Base-by-base conservation (phyloP, 2,797 vertebrate genomes). In the Aphelocoma californica region DNA sequence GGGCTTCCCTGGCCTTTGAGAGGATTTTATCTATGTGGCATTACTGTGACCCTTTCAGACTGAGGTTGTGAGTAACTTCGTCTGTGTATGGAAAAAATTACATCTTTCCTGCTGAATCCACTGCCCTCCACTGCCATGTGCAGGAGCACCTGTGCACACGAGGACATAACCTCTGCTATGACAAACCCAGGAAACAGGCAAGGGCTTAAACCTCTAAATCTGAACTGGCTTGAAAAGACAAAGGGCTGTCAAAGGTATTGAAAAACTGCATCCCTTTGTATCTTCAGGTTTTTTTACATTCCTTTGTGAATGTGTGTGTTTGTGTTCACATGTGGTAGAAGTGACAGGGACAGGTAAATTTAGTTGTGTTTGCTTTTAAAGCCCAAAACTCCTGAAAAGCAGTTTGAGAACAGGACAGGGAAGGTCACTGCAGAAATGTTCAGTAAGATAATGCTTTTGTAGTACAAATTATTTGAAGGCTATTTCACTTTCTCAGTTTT, bases 111-210 rank as follows among this genome's bases (percentile, higher is more conserved):
- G 69, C 62, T 65, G 82, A 83, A 61, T 67, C 69, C 60, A 14
- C 14, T 1, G 0, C 54, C 51, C 56, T 79, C 12, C 29, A 3
- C 40, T 90, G 44, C 57, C 3, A 0, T 23, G 47, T 72, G 62
- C 23, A 50, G 18, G 61, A 57, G 4, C 44, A 40, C 0, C 11
- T 56, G 70, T 65, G 36, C 71, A 60, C 62, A 78, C 57, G 11
- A 8, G 74, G 36, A 9, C n/a, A 14, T 8, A 10, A 62, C 58
- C 44, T 56, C 18, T 47, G 42, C 34, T 61, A 7, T 62, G 57
- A 31, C 12, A 71, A 48, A 78, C 24, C 42, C 72, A 40, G 42
- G 21, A 62, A 74, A 83, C 19, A 17, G 12, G 16, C 38, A 78
- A 17, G 36, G n/a, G 12, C 42, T 87, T 28, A 14, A 47, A 64